Conservation (phyloP, 2,797 vertebrate species). For the Hoplostethus atlanticus region DNA sequence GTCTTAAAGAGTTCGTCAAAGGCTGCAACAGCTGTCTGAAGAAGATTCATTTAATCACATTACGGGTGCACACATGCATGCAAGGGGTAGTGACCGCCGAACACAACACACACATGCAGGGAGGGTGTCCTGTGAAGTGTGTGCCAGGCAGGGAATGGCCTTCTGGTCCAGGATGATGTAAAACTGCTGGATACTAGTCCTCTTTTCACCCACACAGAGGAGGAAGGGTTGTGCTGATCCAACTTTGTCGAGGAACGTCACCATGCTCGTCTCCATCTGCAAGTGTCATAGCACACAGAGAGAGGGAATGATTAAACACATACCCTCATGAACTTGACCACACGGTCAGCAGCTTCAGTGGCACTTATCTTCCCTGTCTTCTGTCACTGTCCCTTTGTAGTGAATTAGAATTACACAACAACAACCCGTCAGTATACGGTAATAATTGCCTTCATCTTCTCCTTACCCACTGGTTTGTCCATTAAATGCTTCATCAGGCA, state of each 20-base stretch:
- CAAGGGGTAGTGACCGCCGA: too few relatives aligned
- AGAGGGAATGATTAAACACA: not conserved
- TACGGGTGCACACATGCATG: too few relatives aligned
- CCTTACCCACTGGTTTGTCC: not conserved
- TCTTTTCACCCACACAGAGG: constrained; percentile 9
- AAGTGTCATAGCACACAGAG: not conserved
- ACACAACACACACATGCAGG: too few relatives aligned
- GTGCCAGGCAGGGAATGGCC: constrained; percentile 13
- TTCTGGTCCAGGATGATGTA: constrained; percentile 27
- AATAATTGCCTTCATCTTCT: not conserved
- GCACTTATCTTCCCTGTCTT: constrained; percentile 1
- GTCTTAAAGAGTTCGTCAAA: constrained; percentile 37
- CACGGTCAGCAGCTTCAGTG: not conserved
- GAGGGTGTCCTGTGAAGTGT: too few relatives aligned
- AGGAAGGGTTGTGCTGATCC: constrained; percentile 14
- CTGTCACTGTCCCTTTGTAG: constrained; percentile 20
- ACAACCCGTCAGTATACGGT: not conserved
- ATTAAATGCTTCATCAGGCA: constrained; percentile 4
- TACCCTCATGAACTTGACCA: constrained; percentile 17
- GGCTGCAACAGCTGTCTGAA: constrained; percentile 14
- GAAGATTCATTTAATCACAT: too few relatives aligned
- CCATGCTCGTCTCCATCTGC: constrained; percentile 31
- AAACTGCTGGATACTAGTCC: constrained; percentile 20
- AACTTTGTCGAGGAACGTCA: constrained; percentile 4
- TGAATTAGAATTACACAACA: not conserved